Conservation (phyloP, 2,888 invertebrate genomes). For the Drosophila suboccidentalis region DNA sequence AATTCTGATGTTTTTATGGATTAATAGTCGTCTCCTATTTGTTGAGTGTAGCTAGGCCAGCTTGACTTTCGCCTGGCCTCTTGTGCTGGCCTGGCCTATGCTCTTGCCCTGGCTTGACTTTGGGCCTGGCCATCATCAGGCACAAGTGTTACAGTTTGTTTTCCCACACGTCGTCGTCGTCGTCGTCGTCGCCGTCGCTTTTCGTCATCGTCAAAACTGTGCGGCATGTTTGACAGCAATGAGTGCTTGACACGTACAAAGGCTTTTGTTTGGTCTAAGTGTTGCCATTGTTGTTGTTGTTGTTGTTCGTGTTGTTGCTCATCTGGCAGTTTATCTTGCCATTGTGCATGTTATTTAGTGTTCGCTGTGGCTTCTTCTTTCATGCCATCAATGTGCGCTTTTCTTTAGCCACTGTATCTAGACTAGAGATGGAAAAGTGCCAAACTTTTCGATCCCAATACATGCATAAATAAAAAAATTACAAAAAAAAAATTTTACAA, state of each 20-base stretch:
- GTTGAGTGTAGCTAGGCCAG: slow-evolving; percentile 1
- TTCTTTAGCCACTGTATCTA: slow-evolving; percentile 40
- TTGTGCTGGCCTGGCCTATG: slow-evolving; percentile 1
- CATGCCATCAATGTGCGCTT: slow-evolving; percentile 51
- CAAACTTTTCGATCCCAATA: background rate
- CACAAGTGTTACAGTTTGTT: slow-evolving; percentile 74
- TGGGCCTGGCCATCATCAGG: slow-evolving; percentile 58
- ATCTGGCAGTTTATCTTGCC: slow-evolving; percentile 76
- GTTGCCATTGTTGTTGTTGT: slow-evolving; percentile 38
- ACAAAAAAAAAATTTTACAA: background rate
- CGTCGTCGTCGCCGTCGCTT: slow-evolving; percentile 63
- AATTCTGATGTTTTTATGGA: too few relatives aligned
- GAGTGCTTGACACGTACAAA: slow-evolving; percentile 80
- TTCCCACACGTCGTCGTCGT: slow-evolving; percentile 75
- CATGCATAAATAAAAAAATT: background rate
- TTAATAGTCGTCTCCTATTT: too few relatives aligned
- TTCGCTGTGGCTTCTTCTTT: slow-evolving; percentile 40
- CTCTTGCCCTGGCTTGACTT: slow-evolving; percentile 4
- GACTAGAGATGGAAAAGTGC: slow-evolving; percentile 3
- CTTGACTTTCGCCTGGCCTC: slow-evolving; percentile 10
- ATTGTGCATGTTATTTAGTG: slow-evolving; percentile 79
- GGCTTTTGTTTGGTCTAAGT: slow-evolving; percentile 71
- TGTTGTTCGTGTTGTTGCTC: slow-evolving; percentile 60
- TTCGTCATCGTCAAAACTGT: slow-evolving; percentile 75
- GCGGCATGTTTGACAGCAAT: slow-evolving; percentile 78